phyloP scores from a whole-genome alignment of 2,113 vertebrate genomes.

The Dasyurus viverrinus region DNA sequence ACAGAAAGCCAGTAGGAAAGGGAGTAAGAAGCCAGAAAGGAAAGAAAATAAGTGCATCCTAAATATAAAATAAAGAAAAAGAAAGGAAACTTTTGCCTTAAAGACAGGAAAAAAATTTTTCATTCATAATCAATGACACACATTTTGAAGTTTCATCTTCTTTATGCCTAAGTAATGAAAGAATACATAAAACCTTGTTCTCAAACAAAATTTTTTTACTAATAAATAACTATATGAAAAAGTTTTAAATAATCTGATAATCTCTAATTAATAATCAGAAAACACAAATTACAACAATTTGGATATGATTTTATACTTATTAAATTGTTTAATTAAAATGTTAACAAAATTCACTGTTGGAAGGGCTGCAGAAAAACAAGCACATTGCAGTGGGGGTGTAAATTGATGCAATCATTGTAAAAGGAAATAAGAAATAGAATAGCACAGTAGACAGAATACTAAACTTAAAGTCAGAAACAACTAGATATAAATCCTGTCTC shows the following conservation, averaged over 20 bases:
- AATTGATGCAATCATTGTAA: not conserved
- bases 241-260: not conserved
- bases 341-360: not conserved
- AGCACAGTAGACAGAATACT: not conserved
- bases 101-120: not conserved
- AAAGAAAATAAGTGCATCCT: not conserved
- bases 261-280: not conserved
- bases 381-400: not conserved
- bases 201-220: not conserved
- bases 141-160: not conserved
- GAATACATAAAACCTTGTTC: not conserved
- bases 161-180: not conserved
- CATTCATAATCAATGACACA: not conserved
- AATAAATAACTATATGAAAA: slow-evolving; percentile 17
- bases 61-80: not conserved
- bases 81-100: not conserved
- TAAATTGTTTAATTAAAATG: not conserved
- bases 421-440: not conserved
- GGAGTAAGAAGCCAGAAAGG: not conserved
- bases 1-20: not conserved
- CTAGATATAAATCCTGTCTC: not conserved
- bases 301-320: slow-evolving; percentile 11
- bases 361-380: not conserved
- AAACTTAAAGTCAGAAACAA: not conserved
- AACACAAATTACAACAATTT: slow-evolving; percentile 33